A percentile compares a stretch with the other conserved stretches of the same genome.
These are phyloP conservation scores for Lepus europaeus DNA, from an alignment of 2,113 vertebrate genomes.

Conservation along the genomic window DNA sequence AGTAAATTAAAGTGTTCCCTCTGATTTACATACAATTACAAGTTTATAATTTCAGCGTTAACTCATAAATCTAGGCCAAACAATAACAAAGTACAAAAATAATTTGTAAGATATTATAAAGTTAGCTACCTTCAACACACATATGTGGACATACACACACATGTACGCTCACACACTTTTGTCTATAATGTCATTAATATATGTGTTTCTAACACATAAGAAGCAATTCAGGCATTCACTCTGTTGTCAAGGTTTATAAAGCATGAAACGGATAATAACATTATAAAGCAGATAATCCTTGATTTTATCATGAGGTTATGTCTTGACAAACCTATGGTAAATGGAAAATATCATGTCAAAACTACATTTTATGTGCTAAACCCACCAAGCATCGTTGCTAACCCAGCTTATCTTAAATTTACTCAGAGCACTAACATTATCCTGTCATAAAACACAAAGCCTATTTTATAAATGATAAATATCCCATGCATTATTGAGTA, in stretches of 20 bases:
- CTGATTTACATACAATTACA: conserved; percentile 12
- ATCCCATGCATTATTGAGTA: background rate
- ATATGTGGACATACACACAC: background rate
- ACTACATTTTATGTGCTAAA: too few species aligned
- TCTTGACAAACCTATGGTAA: background rate
- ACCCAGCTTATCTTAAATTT: background rate
- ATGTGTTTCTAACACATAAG: background rate
- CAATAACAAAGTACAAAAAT: background rate
- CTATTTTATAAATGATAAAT: background rate
- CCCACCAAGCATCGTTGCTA: too few species aligned
- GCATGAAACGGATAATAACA: background rate
- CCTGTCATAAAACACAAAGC: background rate
- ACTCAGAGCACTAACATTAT: background rate
- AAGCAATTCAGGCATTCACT: conserved; percentile 9
- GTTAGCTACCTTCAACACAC: background rate
- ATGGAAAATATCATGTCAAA: background rate
- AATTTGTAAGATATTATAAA: background rate
- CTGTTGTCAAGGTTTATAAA: background rate
- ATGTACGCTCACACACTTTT: background rate
- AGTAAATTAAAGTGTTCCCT: conserved; percentile 34
- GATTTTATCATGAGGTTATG: background rate
- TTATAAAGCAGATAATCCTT: background rate
- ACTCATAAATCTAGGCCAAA: background rate
- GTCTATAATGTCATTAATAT: conserved; percentile 5
- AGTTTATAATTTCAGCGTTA: conserved; percentile 20